These are phyloP conservation scores for Philaenus spumarius DNA, from an alignment of 1,140 invertebrate species.

Conservation along the genomic window DNA sequence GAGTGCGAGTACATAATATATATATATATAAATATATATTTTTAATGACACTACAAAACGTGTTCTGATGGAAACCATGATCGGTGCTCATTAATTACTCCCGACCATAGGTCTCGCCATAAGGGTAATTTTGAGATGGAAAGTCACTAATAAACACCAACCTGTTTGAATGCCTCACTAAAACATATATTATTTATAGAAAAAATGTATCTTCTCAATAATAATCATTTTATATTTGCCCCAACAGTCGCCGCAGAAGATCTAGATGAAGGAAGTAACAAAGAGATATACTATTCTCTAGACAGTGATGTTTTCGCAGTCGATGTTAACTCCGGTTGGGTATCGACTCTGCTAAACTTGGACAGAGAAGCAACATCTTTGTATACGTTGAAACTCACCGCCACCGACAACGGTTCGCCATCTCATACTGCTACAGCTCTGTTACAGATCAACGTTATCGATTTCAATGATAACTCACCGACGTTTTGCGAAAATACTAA, in stretches of 20 bases:
- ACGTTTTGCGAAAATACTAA: slow-evolving; percentile 31
- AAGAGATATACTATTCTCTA: slow-evolving; percentile 64
- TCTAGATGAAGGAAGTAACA: slow-evolving; percentile 75
- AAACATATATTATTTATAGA: too few species aligned
- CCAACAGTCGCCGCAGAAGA: slow-evolving; percentile 74
- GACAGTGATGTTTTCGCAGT: slow-evolving; percentile 62
- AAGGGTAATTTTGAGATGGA: too few species aligned
- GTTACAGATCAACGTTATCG: slow-evolving; percentile 79
- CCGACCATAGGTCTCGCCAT: too few species aligned
- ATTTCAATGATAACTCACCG: slow-evolving; percentile 87
- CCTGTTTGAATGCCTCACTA: too few species aligned
- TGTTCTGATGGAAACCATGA: too few species aligned
- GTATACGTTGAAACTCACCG: slow-evolving; percentile 76
- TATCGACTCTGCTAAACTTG: slow-evolving; percentile 63
- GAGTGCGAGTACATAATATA: too few species aligned
- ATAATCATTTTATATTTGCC: too few species aligned
- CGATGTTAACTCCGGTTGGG: slow-evolving; percentile 71
- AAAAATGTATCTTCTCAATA: too few species aligned
- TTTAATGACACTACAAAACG: too few species aligned
- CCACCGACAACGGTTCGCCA: slow-evolving; percentile 68
- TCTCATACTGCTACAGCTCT: slow-evolving; percentile 63
- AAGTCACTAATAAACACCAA: too few species aligned
- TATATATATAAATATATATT: too few species aligned
- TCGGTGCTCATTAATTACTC: too few species aligned
- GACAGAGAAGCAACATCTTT: slow-evolving; percentile 84